Conservation (phyloP, 2,113 vertebrate genomes). For the Oncorhynchus keta region DNA sequence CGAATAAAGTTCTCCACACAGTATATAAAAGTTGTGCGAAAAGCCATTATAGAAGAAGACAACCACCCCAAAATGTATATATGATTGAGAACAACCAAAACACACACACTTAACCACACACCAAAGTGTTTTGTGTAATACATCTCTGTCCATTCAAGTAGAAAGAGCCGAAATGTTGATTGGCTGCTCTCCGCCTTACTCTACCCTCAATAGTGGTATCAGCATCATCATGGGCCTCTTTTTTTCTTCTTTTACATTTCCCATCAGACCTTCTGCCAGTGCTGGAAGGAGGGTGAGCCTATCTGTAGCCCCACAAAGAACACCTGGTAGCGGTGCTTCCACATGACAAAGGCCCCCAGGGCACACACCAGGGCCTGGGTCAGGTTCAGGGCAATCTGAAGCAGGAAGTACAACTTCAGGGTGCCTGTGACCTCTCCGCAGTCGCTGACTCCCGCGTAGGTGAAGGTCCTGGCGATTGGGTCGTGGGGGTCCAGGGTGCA, state of each 20-base stretch:
- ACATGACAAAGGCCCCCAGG: conserved; percentile 88
- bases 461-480: conserved; percentile 85
- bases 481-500: conserved; percentile 81
- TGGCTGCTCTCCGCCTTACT: not conserved
- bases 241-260: too few species aligned
- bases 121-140: conserved; percentile 12
- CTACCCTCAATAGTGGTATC: not conserved
- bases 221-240: not conserved
- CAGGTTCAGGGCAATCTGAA: conserved; percentile 89
- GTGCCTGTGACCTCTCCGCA: conserved; percentile 77
- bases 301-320: conserved; percentile 86
- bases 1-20: conserved; percentile 18
- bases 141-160: not conserved
- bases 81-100: conserved; percentile 21
- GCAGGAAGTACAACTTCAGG: conserved; percentile 80
- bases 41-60: conserved; percentile 41
- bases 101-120: conserved; percentile 29
- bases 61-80: conserved; percentile 32
- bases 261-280: conserved; percentile 78
- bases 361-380: conserved; percentile 82
- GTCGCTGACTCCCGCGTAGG: conserved; percentile 76
- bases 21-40: conserved; percentile 58
- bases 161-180: not conserved
- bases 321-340: conserved; percentile 97
- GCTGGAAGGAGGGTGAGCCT: conserved; percentile 57